Evolutionary conservation across 2,113 vertebrate genomes (phyloP).

Genomic region (Zeus faber): DNA sequence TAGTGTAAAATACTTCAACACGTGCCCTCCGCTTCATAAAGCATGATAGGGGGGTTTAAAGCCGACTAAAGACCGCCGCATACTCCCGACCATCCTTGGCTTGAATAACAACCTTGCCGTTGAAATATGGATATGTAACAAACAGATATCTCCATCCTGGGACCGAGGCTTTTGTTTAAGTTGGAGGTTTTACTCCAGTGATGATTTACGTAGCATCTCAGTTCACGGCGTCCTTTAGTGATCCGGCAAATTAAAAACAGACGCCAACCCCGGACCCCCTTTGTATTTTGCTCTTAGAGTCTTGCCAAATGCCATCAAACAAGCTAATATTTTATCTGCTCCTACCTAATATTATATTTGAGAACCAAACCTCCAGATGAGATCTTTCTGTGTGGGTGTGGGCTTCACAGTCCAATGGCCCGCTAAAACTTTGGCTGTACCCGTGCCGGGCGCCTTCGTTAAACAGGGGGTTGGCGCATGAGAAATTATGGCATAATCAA

Average conservation of each 20-base stretch:
- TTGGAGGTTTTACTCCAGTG: not conserved
- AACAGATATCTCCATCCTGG: not conserved
- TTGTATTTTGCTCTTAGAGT: slow-evolving; percentile 10
- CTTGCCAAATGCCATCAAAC: slow-evolving; percentile 4
- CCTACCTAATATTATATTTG: no score
- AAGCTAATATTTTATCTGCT: slow-evolving; percentile 12
- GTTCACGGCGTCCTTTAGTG: slow-evolving; percentile 19
- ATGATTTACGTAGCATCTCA: not conserved
- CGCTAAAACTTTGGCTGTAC: no score
- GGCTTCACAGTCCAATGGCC: no score
- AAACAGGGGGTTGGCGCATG: no score
- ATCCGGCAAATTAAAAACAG: slow-evolving; percentile 20
- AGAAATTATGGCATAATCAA: no score
- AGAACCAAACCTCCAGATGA: no score
- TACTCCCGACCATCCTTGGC: not conserved
- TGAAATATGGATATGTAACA: not conserved
- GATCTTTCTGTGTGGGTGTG: no score
- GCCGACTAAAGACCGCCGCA: not conserved
- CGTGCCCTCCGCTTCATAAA: not conserved
- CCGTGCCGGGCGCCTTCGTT: no score
- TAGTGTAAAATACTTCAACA: slow-evolving; percentile 10
- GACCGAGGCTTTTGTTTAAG: not conserved
- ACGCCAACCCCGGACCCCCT: not conserved
- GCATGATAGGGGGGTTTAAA: not conserved
- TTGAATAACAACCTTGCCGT: not conserved